Percentiles rank a stretch among this genome's conserved stretches.
Evolutionary conservation across 2,797 vertebrate genomes (phyloP).

Genomic region (Strix occidentalis): DNA sequence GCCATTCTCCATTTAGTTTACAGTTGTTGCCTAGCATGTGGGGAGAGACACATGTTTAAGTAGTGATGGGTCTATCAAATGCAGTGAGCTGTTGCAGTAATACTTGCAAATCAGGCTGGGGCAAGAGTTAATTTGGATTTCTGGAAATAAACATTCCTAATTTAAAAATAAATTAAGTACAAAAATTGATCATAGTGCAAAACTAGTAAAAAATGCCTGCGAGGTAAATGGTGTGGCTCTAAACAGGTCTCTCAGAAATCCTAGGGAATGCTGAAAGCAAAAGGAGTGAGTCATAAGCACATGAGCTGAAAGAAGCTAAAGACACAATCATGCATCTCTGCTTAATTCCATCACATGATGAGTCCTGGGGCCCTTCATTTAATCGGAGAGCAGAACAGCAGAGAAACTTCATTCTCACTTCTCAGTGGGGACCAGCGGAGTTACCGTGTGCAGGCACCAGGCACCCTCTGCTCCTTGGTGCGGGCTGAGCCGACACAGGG

Average conservation of each 20-base stretch:
- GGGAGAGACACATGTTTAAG: neutral
- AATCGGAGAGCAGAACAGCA: slow-evolving; percentile 37
- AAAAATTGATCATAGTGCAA: slow-evolving; percentile 25
- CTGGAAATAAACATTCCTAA: neutral
- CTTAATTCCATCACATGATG: slow-evolving; percentile 93
- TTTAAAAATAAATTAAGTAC: slow-evolving; percentile 39
- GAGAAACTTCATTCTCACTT: slow-evolving; percentile 10
- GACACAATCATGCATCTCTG: slow-evolving; percentile 82
- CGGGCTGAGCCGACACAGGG: fast-evolving
- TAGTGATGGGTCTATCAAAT: neutral
- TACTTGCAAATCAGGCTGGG: neutral
- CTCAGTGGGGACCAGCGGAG: neutral
- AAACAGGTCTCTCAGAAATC: slow-evolving; percentile 62
- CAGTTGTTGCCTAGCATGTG: neutral
- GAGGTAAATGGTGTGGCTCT: slow-evolving; percentile 42
- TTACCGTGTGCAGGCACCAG: neutral
- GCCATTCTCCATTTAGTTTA: neutral
- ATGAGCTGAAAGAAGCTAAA: slow-evolving; percentile 73
- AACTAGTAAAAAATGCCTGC: slow-evolving; percentile 24
- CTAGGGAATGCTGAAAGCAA: slow-evolving; percentile 63
- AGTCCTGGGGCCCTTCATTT: slow-evolving; percentile 70
- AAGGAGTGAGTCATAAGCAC: slow-evolving; percentile 80
- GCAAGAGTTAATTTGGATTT: slow-evolving; percentile 38
- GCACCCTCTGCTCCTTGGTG: neutral
- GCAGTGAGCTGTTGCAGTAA: neutral